phyloP scores from a whole-genome alignment of 2,113 vertebrate species.

The Otolemur garnettii region DNA sequence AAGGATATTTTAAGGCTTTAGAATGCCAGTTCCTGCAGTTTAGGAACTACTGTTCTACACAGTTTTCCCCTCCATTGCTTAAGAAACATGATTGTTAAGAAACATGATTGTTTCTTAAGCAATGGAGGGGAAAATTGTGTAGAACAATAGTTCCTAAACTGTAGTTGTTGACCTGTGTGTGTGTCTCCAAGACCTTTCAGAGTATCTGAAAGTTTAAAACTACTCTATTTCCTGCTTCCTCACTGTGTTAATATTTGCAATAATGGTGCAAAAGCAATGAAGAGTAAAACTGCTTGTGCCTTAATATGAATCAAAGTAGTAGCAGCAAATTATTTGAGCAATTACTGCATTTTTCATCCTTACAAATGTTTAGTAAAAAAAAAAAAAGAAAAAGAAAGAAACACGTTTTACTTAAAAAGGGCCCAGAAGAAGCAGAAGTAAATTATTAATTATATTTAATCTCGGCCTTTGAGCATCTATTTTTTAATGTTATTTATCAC shows the following conservation, averaged over 20 bases:
- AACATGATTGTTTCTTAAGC: neutral
- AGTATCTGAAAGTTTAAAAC: neutral
- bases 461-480: neutral
- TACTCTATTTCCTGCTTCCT: neutral
- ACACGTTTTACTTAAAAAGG: neutral
- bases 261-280: neutral
- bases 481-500: neutral
- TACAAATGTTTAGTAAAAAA: neutral
- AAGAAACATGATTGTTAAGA: neutral
- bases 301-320: neutral
- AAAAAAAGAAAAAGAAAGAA: neutral
- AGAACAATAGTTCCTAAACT: neutral
- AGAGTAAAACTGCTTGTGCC: neutral
- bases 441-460: neutral
- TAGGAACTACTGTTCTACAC: neutral
- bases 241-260: neutral
- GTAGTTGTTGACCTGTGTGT: neutral
- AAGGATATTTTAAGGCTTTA: neutral
- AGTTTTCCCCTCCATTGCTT: neutral
- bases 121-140: neutral
- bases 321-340: neutral
- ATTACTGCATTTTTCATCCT: neutral
- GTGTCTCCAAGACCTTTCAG: neutral
- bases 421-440: neutral
- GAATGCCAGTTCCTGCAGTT: neutral